A percentile compares a stretch with the other conserved stretches of the same genome.
phyloP scores from a whole-genome alignment of 2,888 invertebrate genomes.

The Kuschelorhynchus macadamiae region DNA sequence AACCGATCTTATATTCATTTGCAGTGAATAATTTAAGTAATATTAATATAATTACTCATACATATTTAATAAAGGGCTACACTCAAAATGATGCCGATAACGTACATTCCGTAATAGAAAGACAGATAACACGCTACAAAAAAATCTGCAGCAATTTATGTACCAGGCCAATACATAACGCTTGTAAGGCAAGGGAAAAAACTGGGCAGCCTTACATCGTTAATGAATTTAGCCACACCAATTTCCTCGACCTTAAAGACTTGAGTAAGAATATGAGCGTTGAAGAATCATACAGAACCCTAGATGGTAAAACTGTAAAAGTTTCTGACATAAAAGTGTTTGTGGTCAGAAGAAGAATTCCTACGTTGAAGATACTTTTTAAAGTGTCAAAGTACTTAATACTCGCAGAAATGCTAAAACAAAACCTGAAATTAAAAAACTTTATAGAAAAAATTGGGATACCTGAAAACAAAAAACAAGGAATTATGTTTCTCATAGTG shows the following conservation, averaged over 20 bases:
- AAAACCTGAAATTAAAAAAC: conserved; percentile 10
- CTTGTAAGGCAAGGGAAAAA: conserved; percentile 28
- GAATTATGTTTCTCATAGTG: conserved; percentile 9
- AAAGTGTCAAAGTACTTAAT: conserved; percentile 3
- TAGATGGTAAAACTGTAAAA: conserved; percentile 16
- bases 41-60: conserved; percentile 29
- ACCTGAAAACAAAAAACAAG: conserved; percentile 15
- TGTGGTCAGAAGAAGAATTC: conserved; percentile 36
- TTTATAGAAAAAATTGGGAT: conserved; percentile 10
- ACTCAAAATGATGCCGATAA: conserved; percentile 34
- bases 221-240: conserved; percentile 28
- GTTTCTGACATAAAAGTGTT: conserved; percentile 35
- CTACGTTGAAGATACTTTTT: conserved; percentile 27
- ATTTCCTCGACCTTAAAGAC: conserved; percentile 37
- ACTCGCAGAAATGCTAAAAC: conserved; percentile 6
- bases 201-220: conserved; percentile 30
- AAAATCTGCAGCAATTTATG: conserved; percentile 29
- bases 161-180: conserved; percentile 20
- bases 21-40: conserved; percentile 11
- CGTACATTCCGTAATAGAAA: conserved; percentile 32
- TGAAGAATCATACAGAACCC: conserved; percentile 12
- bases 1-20: conserved; percentile 29
- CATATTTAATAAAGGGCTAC: conserved; percentile 33
- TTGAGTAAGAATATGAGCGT: conserved; percentile 30
- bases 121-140: conserved; percentile 18